phyloP scores from a whole-genome alignment of 92 coral and sea anemone species.

The Nematostella vectensis region DNA sequence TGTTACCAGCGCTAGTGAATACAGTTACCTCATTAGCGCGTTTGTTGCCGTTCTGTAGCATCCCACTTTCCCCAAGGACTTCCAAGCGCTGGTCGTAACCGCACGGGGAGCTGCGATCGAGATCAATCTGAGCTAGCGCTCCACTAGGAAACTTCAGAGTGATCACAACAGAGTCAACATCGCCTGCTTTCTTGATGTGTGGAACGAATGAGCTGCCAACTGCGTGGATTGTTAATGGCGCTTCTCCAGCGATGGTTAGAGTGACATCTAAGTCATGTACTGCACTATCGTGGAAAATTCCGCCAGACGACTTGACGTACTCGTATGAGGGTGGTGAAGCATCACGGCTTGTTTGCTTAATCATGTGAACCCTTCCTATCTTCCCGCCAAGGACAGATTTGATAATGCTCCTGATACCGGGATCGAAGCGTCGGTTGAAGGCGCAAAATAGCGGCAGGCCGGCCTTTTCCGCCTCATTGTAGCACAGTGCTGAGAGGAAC shows the following conservation, averaged over 20 bases:
- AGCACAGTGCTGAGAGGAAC: conserved; percentile 27
- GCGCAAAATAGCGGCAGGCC: conserved; percentile 43
- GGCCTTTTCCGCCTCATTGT: conserved; percentile 33
- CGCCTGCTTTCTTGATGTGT: conserved; percentile 23
- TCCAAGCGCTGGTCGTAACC: conserved; percentile 47
- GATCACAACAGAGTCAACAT: conserved; percentile 42
- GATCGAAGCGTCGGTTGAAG: conserved; percentile 71
- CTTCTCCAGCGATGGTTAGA: conserved; percentile 29
- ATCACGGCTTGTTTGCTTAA: neutral
- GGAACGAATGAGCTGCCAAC: conserved; percentile 38
- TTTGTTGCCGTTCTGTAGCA: conserved; percentile 29
- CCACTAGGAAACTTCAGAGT: conserved; percentile 52
- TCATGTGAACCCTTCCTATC: conserved; percentile 18
- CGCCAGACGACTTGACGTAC: conserved; percentile 49
- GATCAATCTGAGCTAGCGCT: conserved; percentile 30
- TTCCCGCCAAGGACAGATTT: conserved; percentile 21
- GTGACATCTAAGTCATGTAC: conserved; percentile 40
- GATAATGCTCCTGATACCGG: conserved; percentile 23
- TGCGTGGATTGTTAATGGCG: conserved; percentile 29
- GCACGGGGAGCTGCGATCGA: conserved; percentile 28
- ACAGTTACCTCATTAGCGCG: conserved; percentile 14
- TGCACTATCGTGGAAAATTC: conserved; percentile 46
- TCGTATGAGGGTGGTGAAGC: conserved; percentile 33
- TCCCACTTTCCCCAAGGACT: conserved; percentile 50
- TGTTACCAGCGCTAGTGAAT: conserved; percentile 26